phyloP scores from a whole-genome alignment of 2,797 vertebrate genomes.

The Lepidocolaptes lacrymiger region DNA sequence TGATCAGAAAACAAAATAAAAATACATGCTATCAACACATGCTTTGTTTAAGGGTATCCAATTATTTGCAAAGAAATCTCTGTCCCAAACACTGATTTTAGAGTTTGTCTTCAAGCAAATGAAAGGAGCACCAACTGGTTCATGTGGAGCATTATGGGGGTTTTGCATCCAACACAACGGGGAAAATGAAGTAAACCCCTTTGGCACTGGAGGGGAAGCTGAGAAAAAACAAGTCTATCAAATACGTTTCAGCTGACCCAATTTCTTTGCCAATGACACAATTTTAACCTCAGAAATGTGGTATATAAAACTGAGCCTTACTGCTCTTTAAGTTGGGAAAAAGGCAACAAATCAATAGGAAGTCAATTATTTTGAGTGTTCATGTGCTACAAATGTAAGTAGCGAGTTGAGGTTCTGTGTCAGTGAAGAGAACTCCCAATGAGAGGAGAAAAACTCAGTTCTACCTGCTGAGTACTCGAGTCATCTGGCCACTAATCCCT shows the following conservation, averaged over 20 bases:
- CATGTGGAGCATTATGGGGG: background rate
- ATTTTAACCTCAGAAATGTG: background rate
- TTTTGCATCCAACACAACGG: background rate
- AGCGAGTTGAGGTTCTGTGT: background rate
- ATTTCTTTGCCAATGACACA: background rate
- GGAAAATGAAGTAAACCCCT: background rate
- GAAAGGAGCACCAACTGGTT: background rate
- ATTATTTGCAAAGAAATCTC: background rate
- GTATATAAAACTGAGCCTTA: background rate
- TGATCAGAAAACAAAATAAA: background rate
- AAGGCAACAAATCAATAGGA: background rate
- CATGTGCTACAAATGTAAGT: accelerated
- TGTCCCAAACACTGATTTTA: background rate
- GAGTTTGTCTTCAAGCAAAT: background rate
- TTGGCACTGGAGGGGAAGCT: background rate
- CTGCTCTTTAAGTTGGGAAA: background rate
- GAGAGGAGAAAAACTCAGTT: background rate
- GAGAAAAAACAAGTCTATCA: background rate
- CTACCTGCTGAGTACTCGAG: background rate
- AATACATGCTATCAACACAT: background rate
- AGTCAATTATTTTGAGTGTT: background rate
- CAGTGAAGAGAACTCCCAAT: background rate
- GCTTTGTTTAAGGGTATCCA: background rate
- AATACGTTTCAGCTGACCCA: background rate
- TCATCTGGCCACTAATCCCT: background rate